A percentile compares a stretch with the other conserved stretches of the same genome.
These are phyloP conservation scores for Drosophila teissieri DNA, from an alignment of 1,140 invertebrate genomes.

Conservation along the genomic window DNA sequence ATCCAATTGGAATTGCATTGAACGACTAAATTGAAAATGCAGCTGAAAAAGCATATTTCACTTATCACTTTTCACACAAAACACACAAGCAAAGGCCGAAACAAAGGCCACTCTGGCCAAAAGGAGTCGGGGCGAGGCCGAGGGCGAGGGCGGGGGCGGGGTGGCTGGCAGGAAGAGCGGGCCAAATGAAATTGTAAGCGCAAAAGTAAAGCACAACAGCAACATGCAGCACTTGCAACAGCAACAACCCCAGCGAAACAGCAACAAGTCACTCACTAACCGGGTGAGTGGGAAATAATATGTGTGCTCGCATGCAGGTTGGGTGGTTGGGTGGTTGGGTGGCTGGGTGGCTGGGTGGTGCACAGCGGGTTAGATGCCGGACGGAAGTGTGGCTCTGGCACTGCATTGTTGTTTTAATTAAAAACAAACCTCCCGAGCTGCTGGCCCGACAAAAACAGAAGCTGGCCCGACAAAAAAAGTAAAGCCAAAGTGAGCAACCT, in stretches of 20 bases:
- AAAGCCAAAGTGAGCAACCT: constrained; percentile 62
- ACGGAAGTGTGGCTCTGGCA: constrained; percentile 57
- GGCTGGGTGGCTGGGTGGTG: constrained; percentile 5
- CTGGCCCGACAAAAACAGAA: constrained; percentile 46
- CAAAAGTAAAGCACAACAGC: constrained; percentile 62
- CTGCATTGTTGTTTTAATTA: constrained; percentile 80
- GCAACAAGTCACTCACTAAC: constrained; percentile 61
- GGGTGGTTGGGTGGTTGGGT: constrained; percentile 4
- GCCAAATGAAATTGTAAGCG: constrained; percentile 75
- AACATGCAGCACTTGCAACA: constrained; percentile 27
- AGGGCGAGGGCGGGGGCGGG: not conserved
- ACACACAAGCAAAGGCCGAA: constrained; percentile 49
- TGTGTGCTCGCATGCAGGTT: constrained; percentile 14
- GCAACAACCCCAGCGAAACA: constrained; percentile 39
- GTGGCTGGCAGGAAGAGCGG: constrained; percentile 17
- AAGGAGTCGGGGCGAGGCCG: not conserved
- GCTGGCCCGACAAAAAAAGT: constrained; percentile 24
- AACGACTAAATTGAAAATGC: constrained; percentile 78
- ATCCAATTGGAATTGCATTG: constrained; percentile 80
- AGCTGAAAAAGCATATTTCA: constrained; percentile 81
- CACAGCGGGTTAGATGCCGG: constrained; percentile 31
- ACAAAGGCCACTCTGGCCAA: constrained; percentile 45
- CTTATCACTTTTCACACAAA: constrained; percentile 81
- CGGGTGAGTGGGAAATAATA: constrained; percentile 59
- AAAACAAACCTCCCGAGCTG: constrained; percentile 70